phyloP scores from a whole-genome alignment of 1,140 invertebrate genomes.

The Monochamus saltuarius region DNA sequence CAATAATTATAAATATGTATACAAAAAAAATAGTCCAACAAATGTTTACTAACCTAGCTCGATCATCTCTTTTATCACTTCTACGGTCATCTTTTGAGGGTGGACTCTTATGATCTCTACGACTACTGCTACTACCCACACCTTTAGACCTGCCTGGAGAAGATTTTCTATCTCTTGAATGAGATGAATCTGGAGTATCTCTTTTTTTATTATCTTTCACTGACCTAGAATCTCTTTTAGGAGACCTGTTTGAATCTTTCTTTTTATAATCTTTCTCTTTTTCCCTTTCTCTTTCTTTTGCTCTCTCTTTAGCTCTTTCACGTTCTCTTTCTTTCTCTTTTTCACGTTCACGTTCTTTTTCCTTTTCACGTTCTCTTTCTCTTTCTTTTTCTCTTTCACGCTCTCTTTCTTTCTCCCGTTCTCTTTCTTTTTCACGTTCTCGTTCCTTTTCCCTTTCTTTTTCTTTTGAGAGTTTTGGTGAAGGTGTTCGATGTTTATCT shows the following conservation, averaged over 20 bases:
- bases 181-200: constrained; percentile 47
- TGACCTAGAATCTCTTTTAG: constrained; percentile 41
- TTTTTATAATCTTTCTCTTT: constrained; percentile 46
- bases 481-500: constrained; percentile 50
- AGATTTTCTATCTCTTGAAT: constrained; percentile 45
- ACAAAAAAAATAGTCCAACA: too few species aligned
- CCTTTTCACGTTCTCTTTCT: constrained; percentile 41
- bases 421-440: constrained; percentile 40
- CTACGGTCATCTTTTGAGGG: constrained; percentile 40
- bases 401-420: constrained; percentile 44
- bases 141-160: constrained; percentile 40
- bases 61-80: constrained; percentile 40
- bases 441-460: constrained; percentile 50
- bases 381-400: constrained; percentile 41
- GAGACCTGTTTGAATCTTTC: constrained; percentile 41
- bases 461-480: constrained; percentile 45
- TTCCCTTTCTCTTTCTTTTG: constrained; percentile 45
- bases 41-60: constrained; percentile 30
- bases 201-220: constrained; percentile 41
- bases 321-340: constrained; percentile 42
- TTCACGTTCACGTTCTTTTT: constrained; percentile 47
- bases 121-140: constrained; percentile 24
- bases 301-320: constrained; percentile 45
- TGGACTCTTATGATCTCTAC: constrained; percentile 39
- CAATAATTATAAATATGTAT: too few species aligned